Percentiles rank a stretch among this genome's conserved stretches.
Evolutionary conservation across 2,113 vertebrate genomes (phyloP).

Genomic region (Condylura cristata): DNA sequence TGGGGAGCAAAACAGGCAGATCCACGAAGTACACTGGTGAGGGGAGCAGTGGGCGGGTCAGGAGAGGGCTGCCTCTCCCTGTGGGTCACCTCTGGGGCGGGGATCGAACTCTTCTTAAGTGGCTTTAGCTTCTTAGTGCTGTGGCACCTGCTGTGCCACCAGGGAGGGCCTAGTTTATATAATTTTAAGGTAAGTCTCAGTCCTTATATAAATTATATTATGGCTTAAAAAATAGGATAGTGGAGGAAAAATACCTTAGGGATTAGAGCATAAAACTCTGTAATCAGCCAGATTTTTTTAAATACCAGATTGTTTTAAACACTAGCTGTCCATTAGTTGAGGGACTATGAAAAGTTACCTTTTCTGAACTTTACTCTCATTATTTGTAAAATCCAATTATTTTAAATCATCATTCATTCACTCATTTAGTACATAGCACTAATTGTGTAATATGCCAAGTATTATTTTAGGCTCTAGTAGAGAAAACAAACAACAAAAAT

Average conservation of each 20-base stretch:
- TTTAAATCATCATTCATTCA: background rate
- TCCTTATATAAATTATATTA: background rate
- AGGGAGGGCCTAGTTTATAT: background rate
- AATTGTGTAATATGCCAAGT: background rate
- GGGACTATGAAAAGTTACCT: background rate
- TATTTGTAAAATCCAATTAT: background rate
- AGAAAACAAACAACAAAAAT: conserved; percentile 23
- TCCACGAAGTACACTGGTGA: too few species aligned
- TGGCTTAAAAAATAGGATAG: background rate
- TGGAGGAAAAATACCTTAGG: background rate
- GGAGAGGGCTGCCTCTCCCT: too few species aligned
- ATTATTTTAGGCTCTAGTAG: background rate
- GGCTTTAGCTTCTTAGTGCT: too few species aligned
- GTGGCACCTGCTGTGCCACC: too few species aligned
- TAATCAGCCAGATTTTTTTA: background rate
- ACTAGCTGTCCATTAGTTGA: background rate
- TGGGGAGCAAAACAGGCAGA: too few species aligned
- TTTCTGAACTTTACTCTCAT: background rate
- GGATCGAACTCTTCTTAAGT: too few species aligned
- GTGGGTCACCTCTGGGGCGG: too few species aligned
- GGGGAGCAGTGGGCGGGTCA: too few species aligned
- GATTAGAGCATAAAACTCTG: conserved; percentile 9
- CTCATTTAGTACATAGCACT: background rate
- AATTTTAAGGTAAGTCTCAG: background rate
- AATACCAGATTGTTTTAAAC: background rate